phyloP scores from a whole-genome alignment of 2,113 vertebrate genomes.

The Monopterus albus region DNA sequence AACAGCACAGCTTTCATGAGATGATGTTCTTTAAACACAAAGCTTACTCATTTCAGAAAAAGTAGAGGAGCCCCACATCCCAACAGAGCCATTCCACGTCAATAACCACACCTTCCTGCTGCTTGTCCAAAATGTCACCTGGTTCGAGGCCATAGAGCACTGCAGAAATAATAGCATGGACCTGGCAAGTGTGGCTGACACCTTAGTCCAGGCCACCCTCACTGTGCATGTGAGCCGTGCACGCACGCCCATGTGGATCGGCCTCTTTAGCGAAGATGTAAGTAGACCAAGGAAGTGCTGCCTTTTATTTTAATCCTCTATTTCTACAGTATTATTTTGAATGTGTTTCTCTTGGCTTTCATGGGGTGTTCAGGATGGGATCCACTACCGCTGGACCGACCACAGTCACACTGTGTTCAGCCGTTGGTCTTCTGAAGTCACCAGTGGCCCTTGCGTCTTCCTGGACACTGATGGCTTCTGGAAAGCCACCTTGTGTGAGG shows the following conservation, averaged over 20 bases:
- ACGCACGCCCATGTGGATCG: slow-evolving; percentile 89
- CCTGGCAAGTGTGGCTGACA: slow-evolving; percentile 88
- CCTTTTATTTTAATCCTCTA: background rate
- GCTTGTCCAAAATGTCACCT: slow-evolving; percentile 86
- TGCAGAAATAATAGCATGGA: slow-evolving; percentile 84
- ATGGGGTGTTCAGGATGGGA: slow-evolving; percentile 80
- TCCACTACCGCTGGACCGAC: slow-evolving; percentile 92
- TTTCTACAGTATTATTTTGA: background rate
- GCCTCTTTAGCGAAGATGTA: slow-evolving; percentile 91
- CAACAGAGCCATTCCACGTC: slow-evolving; percentile 68
- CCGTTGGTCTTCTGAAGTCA: slow-evolving; percentile 86
- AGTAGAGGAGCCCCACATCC: slow-evolving; percentile 51
- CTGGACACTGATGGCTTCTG: slow-evolving; percentile 92
- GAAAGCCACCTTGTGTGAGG: slow-evolving; percentile 88
- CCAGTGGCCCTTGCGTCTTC: slow-evolving; percentile 86
- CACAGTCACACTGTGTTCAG: slow-evolving; percentile 88
- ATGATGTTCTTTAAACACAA: background rate
- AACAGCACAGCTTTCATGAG: background rate
- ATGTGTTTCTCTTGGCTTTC: background rate
- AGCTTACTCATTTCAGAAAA: slow-evolving; percentile 65
- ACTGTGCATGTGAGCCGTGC: slow-evolving; percentile 78
- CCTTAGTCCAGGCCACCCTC: slow-evolving; percentile 88
- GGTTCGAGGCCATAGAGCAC: slow-evolving; percentile 84
- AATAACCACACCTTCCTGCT: slow-evolving; percentile 85
- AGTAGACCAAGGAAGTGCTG: slow-evolving; percentile 43